These are phyloP conservation scores for Pemphredon lugubris DNA, from an alignment of 2,888 invertebrate genomes.

Conservation along the genomic window DNA sequence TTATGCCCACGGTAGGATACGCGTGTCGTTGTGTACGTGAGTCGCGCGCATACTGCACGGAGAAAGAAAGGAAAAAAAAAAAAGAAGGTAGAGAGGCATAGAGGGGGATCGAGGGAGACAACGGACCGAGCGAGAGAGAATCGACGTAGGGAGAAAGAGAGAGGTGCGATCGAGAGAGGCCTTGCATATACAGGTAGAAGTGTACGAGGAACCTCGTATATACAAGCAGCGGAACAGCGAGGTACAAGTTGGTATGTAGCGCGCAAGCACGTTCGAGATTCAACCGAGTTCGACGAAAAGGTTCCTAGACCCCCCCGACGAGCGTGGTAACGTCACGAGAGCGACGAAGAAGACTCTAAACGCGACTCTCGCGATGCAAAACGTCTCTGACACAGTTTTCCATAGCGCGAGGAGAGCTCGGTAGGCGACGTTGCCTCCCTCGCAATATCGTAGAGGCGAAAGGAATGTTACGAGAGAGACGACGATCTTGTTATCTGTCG, in stretches of 20 bases:
- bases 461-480: slow-evolving; percentile 73
- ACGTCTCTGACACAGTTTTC: slow-evolving; percentile 69
- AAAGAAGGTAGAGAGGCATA: slow-evolving; percentile 9
- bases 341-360: slow-evolving; percentile 19
- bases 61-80: slow-evolving; percentile 22
- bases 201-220: slow-evolving; percentile 12
- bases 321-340: too few relatives aligned
- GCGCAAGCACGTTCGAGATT: slow-evolving; percentile 16
- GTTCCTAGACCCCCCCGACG: slow-evolving; percentile 27
- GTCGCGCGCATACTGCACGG: slow-evolving; percentile 33
- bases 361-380: slow-evolving; percentile 39
- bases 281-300: slow-evolving; percentile 29
- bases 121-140: slow-evolving; percentile 1
- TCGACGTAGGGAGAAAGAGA: slow-evolving; percentile 3
- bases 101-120: slow-evolving; percentile 2
- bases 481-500: slow-evolving; percentile 43
- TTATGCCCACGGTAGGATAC: slow-evolving; percentile 28
- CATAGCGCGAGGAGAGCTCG: background rate
- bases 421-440: slow-evolving; percentile 18
- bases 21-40: slow-evolving; percentile 20
- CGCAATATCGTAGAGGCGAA: slow-evolving; percentile 68
- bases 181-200: slow-evolving; percentile 34
- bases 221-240: slow-evolving; percentile 9
- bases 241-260: slow-evolving; percentile 21
- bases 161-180: slow-evolving; percentile 12